A percentile compares a stretch with the other conserved stretches of the same genome.
These are phyloP conservation scores for Gastrophryne carolinensis DNA, from an alignment of 2,797 vertebrate species.

Conservation along the genomic window DNA sequence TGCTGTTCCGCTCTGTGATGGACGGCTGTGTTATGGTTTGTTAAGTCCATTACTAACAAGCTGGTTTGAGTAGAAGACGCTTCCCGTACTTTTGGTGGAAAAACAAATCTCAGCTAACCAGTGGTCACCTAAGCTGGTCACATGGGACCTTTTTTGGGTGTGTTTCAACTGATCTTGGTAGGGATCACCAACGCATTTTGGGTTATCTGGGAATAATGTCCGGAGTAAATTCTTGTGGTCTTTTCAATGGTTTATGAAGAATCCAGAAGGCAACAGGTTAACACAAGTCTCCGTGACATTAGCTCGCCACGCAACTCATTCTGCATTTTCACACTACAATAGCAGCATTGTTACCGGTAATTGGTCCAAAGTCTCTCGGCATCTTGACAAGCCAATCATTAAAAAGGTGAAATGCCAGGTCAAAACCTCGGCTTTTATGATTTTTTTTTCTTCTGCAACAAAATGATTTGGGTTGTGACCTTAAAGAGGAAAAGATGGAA, in stretches of 20 bases:
- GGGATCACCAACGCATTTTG: too few relatives aligned
- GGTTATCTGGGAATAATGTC: too few relatives aligned
- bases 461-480: constrained; percentile 31
- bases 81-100: not conserved
- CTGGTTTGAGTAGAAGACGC: not conserved
- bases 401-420: constrained; percentile 73
- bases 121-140: too few relatives aligned
- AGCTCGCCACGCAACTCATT: constrained; percentile 53
- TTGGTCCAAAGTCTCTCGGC: constrained; percentile 58
- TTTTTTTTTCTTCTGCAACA: constrained; percentile 59
- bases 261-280: constrained; percentile 16
- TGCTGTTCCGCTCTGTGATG: not conserved
- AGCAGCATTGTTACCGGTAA: constrained; percentile 66
- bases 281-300: constrained; percentile 25
- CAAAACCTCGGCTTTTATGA: constrained; percentile 62
- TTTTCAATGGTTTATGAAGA: not conserved
- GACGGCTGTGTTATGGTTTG: not conserved
- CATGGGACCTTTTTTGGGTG: too few relatives aligned
- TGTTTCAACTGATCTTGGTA: too few relatives aligned
- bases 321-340: constrained; percentile 54
- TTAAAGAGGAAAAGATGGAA: constrained; percentile 5
- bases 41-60: not conserved
- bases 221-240: too few relatives aligned
- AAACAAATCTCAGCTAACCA: not conserved
- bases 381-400: constrained; percentile 70